phyloP scores from a whole-genome alignment of 1,140 invertebrate genomes.

The Calephelis nemesis region DNA sequence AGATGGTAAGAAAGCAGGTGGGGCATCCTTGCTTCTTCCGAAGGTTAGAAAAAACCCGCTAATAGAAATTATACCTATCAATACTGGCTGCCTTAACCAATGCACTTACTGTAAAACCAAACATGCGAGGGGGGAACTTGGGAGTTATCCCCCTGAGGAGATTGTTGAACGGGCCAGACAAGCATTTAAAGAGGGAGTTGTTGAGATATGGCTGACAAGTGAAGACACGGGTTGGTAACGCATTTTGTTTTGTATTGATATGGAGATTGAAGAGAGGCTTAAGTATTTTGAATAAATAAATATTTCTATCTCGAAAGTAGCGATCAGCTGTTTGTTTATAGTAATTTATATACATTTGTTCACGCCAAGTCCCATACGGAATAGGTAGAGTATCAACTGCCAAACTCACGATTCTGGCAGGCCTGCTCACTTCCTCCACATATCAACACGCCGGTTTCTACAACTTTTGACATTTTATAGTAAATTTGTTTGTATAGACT shows the following conservation, averaged over 20 bases:
- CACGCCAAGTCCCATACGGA: too few species aligned
- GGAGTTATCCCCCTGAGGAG: slow-evolving; percentile 94
- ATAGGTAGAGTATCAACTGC: too few species aligned
- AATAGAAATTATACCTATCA: slow-evolving; percentile 98
- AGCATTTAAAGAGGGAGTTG: slow-evolving; percentile 95
- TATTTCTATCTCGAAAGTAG: background rate
- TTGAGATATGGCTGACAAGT: slow-evolving; percentile 98
- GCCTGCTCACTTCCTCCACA: too few species aligned
- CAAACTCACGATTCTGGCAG: too few species aligned
- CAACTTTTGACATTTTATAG: too few species aligned
- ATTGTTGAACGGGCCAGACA: slow-evolving; percentile 89
- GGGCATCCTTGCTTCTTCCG: slow-evolving; percentile 91
- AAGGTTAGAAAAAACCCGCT: slow-evolving; percentile 97
- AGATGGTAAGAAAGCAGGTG: slow-evolving; percentile 90
- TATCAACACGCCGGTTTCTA: too few species aligned
- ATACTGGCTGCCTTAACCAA: slow-evolving; percentile 98
- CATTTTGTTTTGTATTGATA: too few species aligned
- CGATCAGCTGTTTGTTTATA: too few species aligned
- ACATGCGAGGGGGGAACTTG: slow-evolving; percentile 96
- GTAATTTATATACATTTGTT: too few species aligned
- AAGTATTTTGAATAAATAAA: too few species aligned
- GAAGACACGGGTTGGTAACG: slow-evolving; percentile 90
- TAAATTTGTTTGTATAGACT: too few species aligned
- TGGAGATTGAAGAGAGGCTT: too few species aligned
- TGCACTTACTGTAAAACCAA: slow-evolving; percentile 99